Base-by-base conservation (phyloP, 2,113 vertebrate species). In the Halichoerus grypus region DNA sequence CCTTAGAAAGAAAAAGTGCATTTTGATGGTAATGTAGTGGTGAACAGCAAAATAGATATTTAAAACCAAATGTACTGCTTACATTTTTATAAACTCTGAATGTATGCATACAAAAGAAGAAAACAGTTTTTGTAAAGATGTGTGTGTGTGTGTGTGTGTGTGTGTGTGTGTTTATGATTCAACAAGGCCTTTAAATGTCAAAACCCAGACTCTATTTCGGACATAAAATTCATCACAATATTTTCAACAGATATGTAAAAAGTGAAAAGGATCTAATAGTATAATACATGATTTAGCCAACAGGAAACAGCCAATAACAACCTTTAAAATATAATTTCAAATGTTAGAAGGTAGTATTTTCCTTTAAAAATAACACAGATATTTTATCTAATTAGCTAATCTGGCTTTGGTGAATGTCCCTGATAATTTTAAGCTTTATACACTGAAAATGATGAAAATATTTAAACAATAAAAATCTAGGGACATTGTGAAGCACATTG, bases 21-120 rank as follows among this genome's bases (percentile, higher is more conserved):
- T 42, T 57, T 88, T 89, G n/a, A 84, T 61, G 22, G 11, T 65
- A 88, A 88, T 36, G 77, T 76, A 61, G 61, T 81, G 39, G 36
- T 93, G 1, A 87, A 88, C 4, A 9, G 0, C 74, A 61, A 94
- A 79, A 46, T 22, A 86, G 31, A 31, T 74, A 82, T n/a, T 88
- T 89, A 82, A 96, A 94, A 91, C 22, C 15, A 95, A 96, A 63
- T 19, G 5, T 57, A 16, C 24, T 82, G 14, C 13, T 94, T 95
- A 51, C 31, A 71, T 80, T 72, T 92, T 93, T 22, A 81, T 87
- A 81, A 72, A 59, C 15, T 69, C 55, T 71, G 39, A 83, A 28
- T 87, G 18, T n/a, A 65, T 65, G 7, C 1, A 80, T 65, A 57
- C 0, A 67, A 57, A 96, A 87, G 21, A 51, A 95, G 15, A 82